Base-by-base conservation (phyloP, 2,888 invertebrate species). In the Choristoneura rosaceana region DNA sequence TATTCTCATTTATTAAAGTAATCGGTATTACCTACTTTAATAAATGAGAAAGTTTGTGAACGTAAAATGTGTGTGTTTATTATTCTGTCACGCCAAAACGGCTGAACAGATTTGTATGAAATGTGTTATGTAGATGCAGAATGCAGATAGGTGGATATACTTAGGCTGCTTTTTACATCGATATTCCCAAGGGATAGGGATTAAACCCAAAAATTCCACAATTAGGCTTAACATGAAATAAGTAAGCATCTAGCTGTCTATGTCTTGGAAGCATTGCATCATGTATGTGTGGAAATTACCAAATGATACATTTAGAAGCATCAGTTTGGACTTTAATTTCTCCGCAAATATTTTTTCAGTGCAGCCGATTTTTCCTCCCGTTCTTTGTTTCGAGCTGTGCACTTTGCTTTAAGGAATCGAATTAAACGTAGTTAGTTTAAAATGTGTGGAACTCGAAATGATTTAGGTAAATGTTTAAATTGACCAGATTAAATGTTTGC, bases 231-330 rank as follows among this genome's bases (percentile, higher is more conserved):
- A 25, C 2, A 25, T 25, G 52, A 15, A 17, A 17, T 9, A 17
- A 17, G 17, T 17, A 8, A 52, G 17, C 52, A 52, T 17, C 52
- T 15, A 52, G 15, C 8, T 50, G 15, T 2, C 45, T 45, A 14
- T 45, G 14, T 45, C 45, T 47, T 47, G n/a, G n/a, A n/a, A 47
- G 47, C 47, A n/a, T 5, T 47, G 47, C 14, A n/a, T 52, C 52
- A 52, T 7, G 15, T 17, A 52, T 52, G 52, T 15, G 52, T 9
- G 15, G 52, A 52, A 52, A 52, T 52, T 52, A 52, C 52, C 17
- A 52, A 17, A 52, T 52, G 52, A 52, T 9, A 52, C 17, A 52
- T 52, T 52, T 52, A 17, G 52, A 52, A 52, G 52, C 15, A 47
- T 47, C n/a, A 52, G 0, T 34, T 34, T 34, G 34, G 1, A 38